Conservation (phyloP, 1,140 invertebrate species). For the Brachionus manjavacas region DNA sequence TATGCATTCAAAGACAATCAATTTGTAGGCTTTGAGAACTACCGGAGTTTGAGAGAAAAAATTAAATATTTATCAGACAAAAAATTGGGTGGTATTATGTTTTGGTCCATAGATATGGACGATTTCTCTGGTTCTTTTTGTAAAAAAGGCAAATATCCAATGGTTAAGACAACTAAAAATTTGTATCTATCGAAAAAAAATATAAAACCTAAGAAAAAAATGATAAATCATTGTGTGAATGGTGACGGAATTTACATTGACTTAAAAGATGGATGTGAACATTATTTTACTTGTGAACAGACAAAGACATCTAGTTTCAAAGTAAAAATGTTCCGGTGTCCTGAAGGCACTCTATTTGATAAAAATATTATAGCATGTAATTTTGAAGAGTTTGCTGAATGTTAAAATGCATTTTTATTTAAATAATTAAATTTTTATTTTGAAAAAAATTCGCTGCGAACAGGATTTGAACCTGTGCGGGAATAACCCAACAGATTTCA, state of each 20-base stretch:
- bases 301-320: background rate
- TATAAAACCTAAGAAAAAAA: background rate
- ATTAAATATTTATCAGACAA: slow-evolving; percentile 75
- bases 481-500: slow-evolving; percentile 1
- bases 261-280: background rate
- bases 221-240: background rate
- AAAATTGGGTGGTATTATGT: slow-evolving; percentile 50
- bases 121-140: slow-evolving; percentile 7
- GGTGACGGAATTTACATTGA: slow-evolving; percentile 1
- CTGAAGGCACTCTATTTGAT: slow-evolving; percentile 1
- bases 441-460: slow-evolving; percentile 12
- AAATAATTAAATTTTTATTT: background rate
- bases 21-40: slow-evolving; percentile 89
- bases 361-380: slow-evolving; percentile 9
- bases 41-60: background rate
- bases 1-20: slow-evolving; percentile 78
- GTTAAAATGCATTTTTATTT: background rate
- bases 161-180: slow-evolving; percentile 14
- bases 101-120: slow-evolving; percentile 47
- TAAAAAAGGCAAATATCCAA: background rate
- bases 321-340: background rate
- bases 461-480: background rate
- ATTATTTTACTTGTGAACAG: slow-evolving; percentile 2
- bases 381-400: slow-evolving; percentile 4
- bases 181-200: background rate